Percentiles rank a stretch among this genome's conserved stretches.
phyloP scores from a whole-genome alignment of 2,888 invertebrate species.

The Xestia sexstrigata region DNA sequence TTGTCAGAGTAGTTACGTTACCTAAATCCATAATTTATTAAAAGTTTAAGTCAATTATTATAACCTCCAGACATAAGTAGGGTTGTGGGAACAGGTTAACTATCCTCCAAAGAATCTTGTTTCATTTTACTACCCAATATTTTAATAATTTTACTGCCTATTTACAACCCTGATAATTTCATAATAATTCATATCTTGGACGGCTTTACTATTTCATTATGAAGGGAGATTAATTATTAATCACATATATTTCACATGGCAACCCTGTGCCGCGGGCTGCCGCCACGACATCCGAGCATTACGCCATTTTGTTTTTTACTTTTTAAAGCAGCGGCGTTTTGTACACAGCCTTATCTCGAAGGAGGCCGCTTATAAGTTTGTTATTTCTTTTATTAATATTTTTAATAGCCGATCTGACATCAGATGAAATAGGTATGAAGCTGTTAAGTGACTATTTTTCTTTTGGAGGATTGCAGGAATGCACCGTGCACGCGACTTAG shows the following conservation, averaged over 20 bases:
- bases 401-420: conserved; percentile 67
- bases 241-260: conserved; percentile 51
- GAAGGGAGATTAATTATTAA: conserved; percentile 61
- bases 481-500: conserved; percentile 26
- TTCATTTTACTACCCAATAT: conserved; percentile 10
- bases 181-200: conserved; percentile 52
- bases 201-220: conserved; percentile 53
- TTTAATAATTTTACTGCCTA: conserved; percentile 14
- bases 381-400: conserved; percentile 63
- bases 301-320: conserved; percentile 65
- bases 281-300: conserved; percentile 61
- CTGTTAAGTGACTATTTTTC: conserved; percentile 45
- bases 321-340: conserved; percentile 65
- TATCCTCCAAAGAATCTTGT: conserved; percentile 10
- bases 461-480: conserved; percentile 33
- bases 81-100: conserved; percentile 5
- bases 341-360: conserved; percentile 66
- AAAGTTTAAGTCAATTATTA: background rate
- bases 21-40: background rate
- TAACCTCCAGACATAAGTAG: background rate
- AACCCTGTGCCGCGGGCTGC: conserved; percentile 54
- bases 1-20: background rate
- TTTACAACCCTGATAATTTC: conserved; percentile 46
- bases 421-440: conserved; percentile 60
- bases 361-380: conserved; percentile 56